Conservation (phyloP, 2,797 vertebrate genomes). For the Sebastes glaucus region DNA sequence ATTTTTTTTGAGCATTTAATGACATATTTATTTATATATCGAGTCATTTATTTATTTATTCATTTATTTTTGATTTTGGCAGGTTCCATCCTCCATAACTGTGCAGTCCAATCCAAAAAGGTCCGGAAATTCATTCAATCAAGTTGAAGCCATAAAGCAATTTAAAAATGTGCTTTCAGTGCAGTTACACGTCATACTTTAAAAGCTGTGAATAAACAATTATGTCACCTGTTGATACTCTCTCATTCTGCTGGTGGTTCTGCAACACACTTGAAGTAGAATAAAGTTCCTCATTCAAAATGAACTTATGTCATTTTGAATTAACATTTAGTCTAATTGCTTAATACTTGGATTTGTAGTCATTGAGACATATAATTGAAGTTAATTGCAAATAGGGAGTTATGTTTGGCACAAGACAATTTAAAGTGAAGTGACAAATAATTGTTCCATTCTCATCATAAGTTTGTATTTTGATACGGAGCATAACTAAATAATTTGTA, state of each 20-base stretch:
- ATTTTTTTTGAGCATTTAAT: no score
- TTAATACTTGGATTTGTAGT: conserved; percentile 5
- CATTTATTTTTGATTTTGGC: no score
- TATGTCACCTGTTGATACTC: not conserved
- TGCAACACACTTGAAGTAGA: not conserved
- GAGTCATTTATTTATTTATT: no score
- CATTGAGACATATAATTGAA: conserved; percentile 9
- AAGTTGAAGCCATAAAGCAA: not conserved
- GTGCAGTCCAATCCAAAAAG: not conserved
- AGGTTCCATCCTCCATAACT: not conserved
- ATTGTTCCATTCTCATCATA: not conserved
- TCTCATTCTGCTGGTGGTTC: not conserved
- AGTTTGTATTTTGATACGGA: conserved; percentile 3
- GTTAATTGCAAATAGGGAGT: not conserved
- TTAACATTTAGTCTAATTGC: not conserved
- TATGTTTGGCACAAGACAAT: not conserved
- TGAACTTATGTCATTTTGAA: not conserved
- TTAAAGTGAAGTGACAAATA: conserved; percentile 5
- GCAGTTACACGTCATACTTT: not conserved
- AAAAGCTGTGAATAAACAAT: not conserved
- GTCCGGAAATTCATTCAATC: not conserved
- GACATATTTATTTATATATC: no score
- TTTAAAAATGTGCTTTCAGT: not conserved
- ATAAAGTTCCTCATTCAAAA: not conserved
- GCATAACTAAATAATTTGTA: not conserved